These are phyloP conservation scores for Sebastes miniatus DNA, from an alignment of 2,797 vertebrate species.

Conservation along the genomic window DNA sequence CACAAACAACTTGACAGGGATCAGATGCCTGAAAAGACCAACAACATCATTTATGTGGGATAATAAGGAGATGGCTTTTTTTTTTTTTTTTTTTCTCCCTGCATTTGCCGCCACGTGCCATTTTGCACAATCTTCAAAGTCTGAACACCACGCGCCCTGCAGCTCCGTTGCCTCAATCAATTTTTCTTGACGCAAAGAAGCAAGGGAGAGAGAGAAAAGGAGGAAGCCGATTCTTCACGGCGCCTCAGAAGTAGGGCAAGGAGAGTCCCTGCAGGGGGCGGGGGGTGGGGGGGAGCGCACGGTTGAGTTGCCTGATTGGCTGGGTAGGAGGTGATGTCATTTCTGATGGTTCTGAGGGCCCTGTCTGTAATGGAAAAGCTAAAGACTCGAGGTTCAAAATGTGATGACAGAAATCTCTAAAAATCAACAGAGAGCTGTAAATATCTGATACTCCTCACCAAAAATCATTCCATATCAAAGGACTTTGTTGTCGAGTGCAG, in stretches of 20 bases:
- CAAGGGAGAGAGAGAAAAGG: slow-evolving; percentile 39
- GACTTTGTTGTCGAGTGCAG: slow-evolving; percentile 11
- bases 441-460: slow-evolving; percentile 13
- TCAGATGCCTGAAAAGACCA: slow-evolving; percentile 13
- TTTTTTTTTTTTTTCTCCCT: neutral
- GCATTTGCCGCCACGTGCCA: slow-evolving; percentile 39
- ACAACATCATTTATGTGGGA: slow-evolving; percentile 27
- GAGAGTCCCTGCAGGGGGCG: slow-evolving; percentile 63
- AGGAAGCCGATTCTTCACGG: slow-evolving; percentile 74
- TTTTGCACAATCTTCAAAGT: slow-evolving; percentile 62
- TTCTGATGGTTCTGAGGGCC: slow-evolving; percentile 31
- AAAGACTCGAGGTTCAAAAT: slow-evolving; percentile 29
- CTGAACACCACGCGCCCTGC: slow-evolving; percentile 48
- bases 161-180: slow-evolving; percentile 66
- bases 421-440: slow-evolving; percentile 12
- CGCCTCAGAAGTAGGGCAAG: slow-evolving; percentile 80
- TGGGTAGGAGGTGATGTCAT: slow-evolving; percentile 51
- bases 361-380: slow-evolving; percentile 21
- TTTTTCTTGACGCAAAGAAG: slow-evolving; percentile 57
- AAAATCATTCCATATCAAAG: slow-evolving; percentile 44
- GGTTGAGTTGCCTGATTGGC: slow-evolving; percentile 66
- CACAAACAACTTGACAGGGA: slow-evolving; percentile 14
- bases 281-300: slow-evolving; percentile 27
- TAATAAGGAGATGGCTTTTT: slow-evolving; percentile 23
- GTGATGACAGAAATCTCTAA: slow-evolving; percentile 7